Conservation (phyloP, 2,888 invertebrate genomes). For the Agriopis marginaria region DNA sequence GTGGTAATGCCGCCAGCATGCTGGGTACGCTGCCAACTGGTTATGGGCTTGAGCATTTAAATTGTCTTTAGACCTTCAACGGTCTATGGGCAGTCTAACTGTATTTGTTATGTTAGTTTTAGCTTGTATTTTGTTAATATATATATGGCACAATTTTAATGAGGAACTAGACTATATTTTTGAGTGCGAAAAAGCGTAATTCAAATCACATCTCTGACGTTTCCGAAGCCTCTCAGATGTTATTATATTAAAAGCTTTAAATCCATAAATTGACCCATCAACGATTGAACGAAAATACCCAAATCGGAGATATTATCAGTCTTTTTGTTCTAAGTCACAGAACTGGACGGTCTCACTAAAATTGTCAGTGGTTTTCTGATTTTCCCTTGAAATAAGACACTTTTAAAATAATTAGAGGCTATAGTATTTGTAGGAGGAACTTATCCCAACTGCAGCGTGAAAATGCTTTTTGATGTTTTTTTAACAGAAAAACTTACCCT, state of each 20-base stretch:
- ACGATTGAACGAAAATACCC: conserved; percentile 2
- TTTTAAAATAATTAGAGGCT: neutral
- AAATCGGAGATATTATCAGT: conserved; percentile 12
- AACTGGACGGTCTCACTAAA: conserved; percentile 9
- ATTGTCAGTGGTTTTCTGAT: neutral
- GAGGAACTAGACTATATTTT: no score
- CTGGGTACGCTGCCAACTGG: no score
- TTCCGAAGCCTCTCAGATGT: neutral
- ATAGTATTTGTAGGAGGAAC: neutral
- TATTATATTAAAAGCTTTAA: conserved; percentile 11
- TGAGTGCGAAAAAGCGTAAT: conserved; percentile 2
- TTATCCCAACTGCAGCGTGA: no score
- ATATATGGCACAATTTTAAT: neutral
- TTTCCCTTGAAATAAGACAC: neutral
- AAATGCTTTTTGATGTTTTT: no score
- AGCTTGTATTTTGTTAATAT: no score
- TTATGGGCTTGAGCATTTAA: no score
- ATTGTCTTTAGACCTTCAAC: no score
- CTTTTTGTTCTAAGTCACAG: conserved; percentile 16
- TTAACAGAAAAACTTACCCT: no score
- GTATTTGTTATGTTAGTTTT: no score
- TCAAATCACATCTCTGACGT: conserved; percentile 11
- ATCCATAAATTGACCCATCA: conserved; percentile 1
- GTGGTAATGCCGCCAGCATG: no score
- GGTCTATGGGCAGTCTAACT: no score